Conservation (phyloP, 2,888 invertebrate species). For the Syritta pipiens region DNA sequence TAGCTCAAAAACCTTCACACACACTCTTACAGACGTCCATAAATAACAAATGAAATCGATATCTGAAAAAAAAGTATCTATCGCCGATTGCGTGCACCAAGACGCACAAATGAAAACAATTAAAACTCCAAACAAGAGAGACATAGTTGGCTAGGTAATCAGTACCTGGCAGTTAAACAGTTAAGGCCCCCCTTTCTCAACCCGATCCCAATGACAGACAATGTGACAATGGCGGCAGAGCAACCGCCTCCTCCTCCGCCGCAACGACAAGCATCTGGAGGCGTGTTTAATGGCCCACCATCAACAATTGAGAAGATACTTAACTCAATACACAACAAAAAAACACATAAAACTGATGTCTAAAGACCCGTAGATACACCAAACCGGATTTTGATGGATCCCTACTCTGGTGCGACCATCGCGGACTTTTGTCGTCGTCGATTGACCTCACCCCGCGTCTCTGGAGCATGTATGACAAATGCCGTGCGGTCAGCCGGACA, state of each 20-base stretch:
- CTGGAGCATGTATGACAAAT: slow-evolving; percentile 67
- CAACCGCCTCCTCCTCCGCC: background rate
- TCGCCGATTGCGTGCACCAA: slow-evolving; percentile 11
- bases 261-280: slow-evolving; percentile 35
- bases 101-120: slow-evolving; percentile 9
- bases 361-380: slow-evolving; percentile 13
- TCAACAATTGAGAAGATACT: slow-evolving; percentile 65
- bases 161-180: slow-evolving; percentile 13
- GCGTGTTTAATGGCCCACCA: slow-evolving; percentile 63
- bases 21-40: slow-evolving; percentile 16
- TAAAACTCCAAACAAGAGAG: slow-evolving; percentile 23
- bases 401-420: slow-evolving; percentile 16
- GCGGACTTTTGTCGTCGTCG: no score
- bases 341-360: background rate
- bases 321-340: slow-evolving; percentile 47
- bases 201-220: slow-evolving; percentile 21
- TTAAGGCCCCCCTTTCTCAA: slow-evolving; percentile 2
- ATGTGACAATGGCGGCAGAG: slow-evolving; percentile 24
- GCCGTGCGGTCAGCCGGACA: slow-evolving; percentile 38
- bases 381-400: slow-evolving; percentile 61
- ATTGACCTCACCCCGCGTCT: slow-evolving; percentile 54
- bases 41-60: slow-evolving; percentile 38
- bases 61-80: slow-evolving; percentile 8
- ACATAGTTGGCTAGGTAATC: slow-evolving; percentile 9
- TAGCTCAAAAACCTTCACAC: slow-evolving; percentile 17